Evolutionary conservation across 1,140 invertebrate species (phyloP), one percentile per base, ranked within the genome.

Genomic region (Akabosia matsudoensis): DNA sequence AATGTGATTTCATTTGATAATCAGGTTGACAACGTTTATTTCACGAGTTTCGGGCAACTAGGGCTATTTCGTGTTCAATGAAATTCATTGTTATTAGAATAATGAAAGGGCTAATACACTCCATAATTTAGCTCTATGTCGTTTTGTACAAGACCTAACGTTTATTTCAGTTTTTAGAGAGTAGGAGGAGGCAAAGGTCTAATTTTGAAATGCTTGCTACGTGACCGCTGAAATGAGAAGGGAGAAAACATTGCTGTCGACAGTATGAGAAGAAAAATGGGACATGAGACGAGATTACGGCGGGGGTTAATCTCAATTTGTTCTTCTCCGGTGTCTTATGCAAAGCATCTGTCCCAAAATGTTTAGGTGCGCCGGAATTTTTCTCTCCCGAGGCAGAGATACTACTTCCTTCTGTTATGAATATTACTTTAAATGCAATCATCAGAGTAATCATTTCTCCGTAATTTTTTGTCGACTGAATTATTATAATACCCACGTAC

Each of bases 121-220:
- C 18, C 37, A 67, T 30, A 67, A 67, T 67, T 67, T 61, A n/a
- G 18, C 18, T 45, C 37, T 22, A 16, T 24, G 7, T 14, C 24
- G n/a, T n/a, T n/a, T n/a, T n/a, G n/a, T n/a, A n/a, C 24, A 13
- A 61, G 14, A 61, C 4, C 24, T 61, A 61, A 61, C 7, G 54
- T 24, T 61, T n/a, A n/a, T n/a, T n/a, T n/a, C 37, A 45, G 37
- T 45, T 45, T 18, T 10, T 45, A 7, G 4, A 61, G 24, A 10
- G 24, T 13, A 67, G 61, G 61, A 28, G 61, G 61, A 67, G 61
- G 61, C 28, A 31, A 67, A 67, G 61, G 61, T 67, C 61, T 67
- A 67, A 67, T 67, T 31, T 30, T 67, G 61, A 67, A 67, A 67
- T 67, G 61, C 31, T 13, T 31, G 7, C 61, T 67, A 67, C 61